Evolutionary conservation across 92 coral and sea anemone genomes (phyloP).

Genomic region (Porites cylindrica): DNA sequence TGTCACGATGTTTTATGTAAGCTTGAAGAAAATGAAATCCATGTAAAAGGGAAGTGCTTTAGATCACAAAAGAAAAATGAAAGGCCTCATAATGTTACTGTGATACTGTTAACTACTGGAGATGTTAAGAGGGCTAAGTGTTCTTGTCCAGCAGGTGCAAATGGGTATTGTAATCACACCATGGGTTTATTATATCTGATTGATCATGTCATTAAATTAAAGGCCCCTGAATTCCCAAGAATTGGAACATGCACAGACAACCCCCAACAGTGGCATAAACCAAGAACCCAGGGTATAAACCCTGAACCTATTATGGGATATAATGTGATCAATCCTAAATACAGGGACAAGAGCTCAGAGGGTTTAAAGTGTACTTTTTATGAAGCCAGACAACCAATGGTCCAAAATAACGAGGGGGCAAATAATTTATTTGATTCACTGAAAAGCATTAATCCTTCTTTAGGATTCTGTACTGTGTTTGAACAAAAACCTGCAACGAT

Average conservation of each 20-base stretch:
- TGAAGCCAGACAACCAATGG: constrained; percentile 66
- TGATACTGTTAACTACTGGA: constrained; percentile 51
- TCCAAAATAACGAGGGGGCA: constrained; percentile 58
- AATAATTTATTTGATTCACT: constrained; percentile 20
- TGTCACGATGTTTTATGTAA: constrained; percentile 48
- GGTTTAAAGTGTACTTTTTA: constrained; percentile 68
- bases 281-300: constrained; percentile 70
- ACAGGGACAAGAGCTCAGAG: constrained; percentile 49
- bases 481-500: constrained; percentile 54
- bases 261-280: constrained; percentile 84
- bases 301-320: constrained; percentile 74
- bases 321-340: constrained; percentile 58
- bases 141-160: constrained; percentile 72
- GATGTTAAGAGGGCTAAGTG: constrained; percentile 46
- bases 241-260: constrained; percentile 79
- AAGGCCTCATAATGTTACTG: constrained; percentile 58
- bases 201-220: constrained; percentile 66
- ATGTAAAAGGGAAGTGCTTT: constrained; percentile 63
- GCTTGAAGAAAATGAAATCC: constrained; percentile 34
- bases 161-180: constrained; percentile 70
- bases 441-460: constrained; percentile 56
- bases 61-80: constrained; percentile 67
- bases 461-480: no score
- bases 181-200: constrained; percentile 71
- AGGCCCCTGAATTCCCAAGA: constrained; percentile 60